Evolutionary conservation across 1,140 invertebrate species (phyloP).

Genomic region (Bombus superbus): DNA sequence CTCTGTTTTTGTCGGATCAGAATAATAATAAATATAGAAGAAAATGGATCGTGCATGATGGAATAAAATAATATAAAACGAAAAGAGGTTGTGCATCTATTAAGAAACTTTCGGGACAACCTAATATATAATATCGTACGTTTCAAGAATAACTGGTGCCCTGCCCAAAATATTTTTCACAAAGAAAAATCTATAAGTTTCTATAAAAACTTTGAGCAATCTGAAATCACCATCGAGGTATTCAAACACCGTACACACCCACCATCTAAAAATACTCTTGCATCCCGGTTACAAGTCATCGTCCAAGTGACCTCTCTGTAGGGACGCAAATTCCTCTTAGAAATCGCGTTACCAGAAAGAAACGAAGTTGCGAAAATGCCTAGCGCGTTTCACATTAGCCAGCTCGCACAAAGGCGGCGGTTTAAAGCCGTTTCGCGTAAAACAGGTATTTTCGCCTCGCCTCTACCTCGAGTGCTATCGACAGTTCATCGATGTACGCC

Average conservation of each 20-base stretch:
- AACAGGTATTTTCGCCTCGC: not conserved
- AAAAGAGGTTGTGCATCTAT: too few relatives aligned
- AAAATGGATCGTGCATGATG: too few relatives aligned
- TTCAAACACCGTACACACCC: not conserved
- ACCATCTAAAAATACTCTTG: slow-evolving; percentile 29
- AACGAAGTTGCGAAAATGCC: slow-evolving; percentile 23
- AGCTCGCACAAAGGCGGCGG: not conserved
- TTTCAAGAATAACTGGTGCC: not conserved
- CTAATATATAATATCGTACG: not conserved
- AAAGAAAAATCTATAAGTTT: not conserved
- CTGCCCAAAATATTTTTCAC: not conserved
- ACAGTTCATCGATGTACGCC: not conserved
- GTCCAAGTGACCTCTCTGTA: slow-evolving; percentile 39
- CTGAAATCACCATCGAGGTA: not conserved
- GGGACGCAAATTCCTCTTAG: slow-evolving; percentile 14
- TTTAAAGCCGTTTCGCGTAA: not conserved
- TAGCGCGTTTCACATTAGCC: not conserved
- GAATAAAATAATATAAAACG: too few relatives aligned
- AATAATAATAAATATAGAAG: too few relatives aligned
- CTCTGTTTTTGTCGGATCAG: too few relatives aligned
- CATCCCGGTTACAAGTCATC: slow-evolving; percentile 37
- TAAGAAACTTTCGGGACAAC: too few relatives aligned
- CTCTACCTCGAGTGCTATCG: not conserved
- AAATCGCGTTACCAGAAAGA: not conserved
- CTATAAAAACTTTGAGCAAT: not conserved